These are phyloP conservation scores for Amphipoea lucens DNA, from an alignment of 2,888 invertebrate species.

Conservation along the genomic window DNA sequence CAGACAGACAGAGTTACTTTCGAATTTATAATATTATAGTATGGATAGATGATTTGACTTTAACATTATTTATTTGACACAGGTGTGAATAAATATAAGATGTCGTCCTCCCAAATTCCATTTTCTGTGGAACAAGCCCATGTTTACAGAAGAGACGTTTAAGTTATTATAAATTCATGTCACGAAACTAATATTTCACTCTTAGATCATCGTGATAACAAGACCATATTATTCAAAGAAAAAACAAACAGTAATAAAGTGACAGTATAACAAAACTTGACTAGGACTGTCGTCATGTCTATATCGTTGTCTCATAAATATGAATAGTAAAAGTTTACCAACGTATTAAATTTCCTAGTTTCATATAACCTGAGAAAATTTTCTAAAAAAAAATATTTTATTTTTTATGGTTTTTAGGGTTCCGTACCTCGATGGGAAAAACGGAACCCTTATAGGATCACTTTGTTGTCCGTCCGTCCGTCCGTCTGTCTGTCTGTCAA, in stretches of 20 bases:
- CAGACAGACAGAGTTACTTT: too few species aligned
- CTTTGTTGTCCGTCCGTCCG: too few species aligned
- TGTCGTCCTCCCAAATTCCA: neutral
- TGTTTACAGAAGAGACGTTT: slow-evolving; percentile 6
- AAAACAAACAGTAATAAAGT: slow-evolving; percentile 35
- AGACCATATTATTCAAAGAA: slow-evolving; percentile 34
- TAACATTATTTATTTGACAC: neutral
- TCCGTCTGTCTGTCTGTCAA: too few species aligned
- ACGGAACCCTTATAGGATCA: too few species aligned
- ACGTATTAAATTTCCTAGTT: slow-evolving; percentile 17
- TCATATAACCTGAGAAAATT: neutral
- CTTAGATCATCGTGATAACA: slow-evolving; percentile 34
- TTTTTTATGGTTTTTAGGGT: too few species aligned
- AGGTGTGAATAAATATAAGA: neutral
- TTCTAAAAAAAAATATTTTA: neutral
- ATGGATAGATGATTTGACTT: neutral
- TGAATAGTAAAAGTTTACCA: slow-evolving; percentile 8
- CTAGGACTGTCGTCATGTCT: neutral
- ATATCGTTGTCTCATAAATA: slow-evolving; percentile 23
- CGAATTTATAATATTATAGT: too few species aligned
- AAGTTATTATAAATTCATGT: slow-evolving; percentile 44
- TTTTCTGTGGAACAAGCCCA: slow-evolving; percentile 12
- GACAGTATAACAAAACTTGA: neutral
- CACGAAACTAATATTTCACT: slow-evolving; percentile 52
- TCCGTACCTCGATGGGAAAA: too few species aligned